Evolutionary conservation across 2,797 vertebrate species (phyloP), one percentile per base, ranked within the genome.

Genomic region (Sitta carolinensis): DNA sequence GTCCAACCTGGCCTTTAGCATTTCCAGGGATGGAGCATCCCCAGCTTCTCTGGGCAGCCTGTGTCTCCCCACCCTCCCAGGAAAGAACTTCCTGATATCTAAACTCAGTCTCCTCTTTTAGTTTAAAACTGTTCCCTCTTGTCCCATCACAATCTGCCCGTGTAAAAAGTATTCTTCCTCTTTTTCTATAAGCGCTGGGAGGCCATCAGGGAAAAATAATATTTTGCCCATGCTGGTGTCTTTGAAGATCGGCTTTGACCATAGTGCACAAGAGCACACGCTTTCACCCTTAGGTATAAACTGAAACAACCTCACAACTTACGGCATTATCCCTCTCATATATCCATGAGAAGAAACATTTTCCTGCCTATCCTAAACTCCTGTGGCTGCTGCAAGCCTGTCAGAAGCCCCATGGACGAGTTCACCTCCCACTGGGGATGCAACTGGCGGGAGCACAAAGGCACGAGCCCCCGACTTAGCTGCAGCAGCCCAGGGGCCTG

Each of bases 261-360:
- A 2, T 10, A 42, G 14, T 1, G 15, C 8, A 5, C n/a, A 21
- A 36, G 32, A 34, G 4, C 5, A 5, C 6, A 3, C 7, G 0
- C 57, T 87, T 73, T 80, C 12, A 16, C 32, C 25, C 21, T 29
- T 48, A 7, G 27, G 8, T 50, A 30, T 16, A 27, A 91, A 57
- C 43, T 30, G 47, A n/a, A 43, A 72, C 36, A 26, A 34, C 59
- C 55, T 25, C 23, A n/a, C 40, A 67, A 4, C 0, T 3, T 36
- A 32, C 4, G 70, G 68, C 21, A 5, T 1, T 38, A 34, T 30
- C 27, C 25, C 29, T 58, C 59, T n/a, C n/a, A n/a, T n/a, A n/a
- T 26, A 58, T 59, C 73, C 36, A 15, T 2, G 8, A 40, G 36
- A 80, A 67, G 7, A 52, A 40, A 3, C 0, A 0, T 15, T 40